Evolutionary conservation across 1,140 invertebrate species (phyloP), one percentile per base, ranked within the genome.

Genomic region (Yoshiicerus persimilis): DNA sequence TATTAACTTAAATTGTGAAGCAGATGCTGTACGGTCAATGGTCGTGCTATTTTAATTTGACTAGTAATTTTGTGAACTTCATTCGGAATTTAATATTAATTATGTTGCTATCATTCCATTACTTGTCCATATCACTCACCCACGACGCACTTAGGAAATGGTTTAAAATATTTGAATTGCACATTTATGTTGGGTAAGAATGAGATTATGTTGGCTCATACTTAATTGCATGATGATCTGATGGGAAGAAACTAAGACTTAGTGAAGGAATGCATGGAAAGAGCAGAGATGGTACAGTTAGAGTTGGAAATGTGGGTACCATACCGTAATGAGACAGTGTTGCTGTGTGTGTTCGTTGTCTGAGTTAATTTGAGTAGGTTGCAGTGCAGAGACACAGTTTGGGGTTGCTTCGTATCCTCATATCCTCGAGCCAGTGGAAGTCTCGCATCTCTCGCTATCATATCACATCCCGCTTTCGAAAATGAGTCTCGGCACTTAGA

Each of bases 401-500:
- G n/a, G 30, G 27, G 30, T 34, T 16, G 4, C 8, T 64, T 64
- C 3, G 30, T 13, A 10, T 13, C 2, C 32, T 38, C 11, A 25
- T 30, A 13, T 80, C 34, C 75, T 80, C 30, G 20, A 38, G 75
- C 34, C 16, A 56, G 47, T n/a, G 47, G 47, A n/a, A n/a, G 2
- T 1, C 13, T 77, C 32, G 30, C 4, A 77, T 77, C 39, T 11
- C 38, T 41, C 9, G 23, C 30, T 56, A 87, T 70, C 83, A 75
- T 47, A 75, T 84, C 64, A 64, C 47, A 88, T 83, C 75, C 80
- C 75, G 86, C 47, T 87, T 89, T 87, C 23, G 86, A 84, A 87
- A 87, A 87, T 87, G 88, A 88, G 70, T 34, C 62, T 88, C 56
- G 64, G 75, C 36, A 84, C 77, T 89, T 64, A 89, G 86, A 89